Base-by-base conservation (phyloP, 2,113 vertebrate species). In the Crypturellus undulatus region DNA sequence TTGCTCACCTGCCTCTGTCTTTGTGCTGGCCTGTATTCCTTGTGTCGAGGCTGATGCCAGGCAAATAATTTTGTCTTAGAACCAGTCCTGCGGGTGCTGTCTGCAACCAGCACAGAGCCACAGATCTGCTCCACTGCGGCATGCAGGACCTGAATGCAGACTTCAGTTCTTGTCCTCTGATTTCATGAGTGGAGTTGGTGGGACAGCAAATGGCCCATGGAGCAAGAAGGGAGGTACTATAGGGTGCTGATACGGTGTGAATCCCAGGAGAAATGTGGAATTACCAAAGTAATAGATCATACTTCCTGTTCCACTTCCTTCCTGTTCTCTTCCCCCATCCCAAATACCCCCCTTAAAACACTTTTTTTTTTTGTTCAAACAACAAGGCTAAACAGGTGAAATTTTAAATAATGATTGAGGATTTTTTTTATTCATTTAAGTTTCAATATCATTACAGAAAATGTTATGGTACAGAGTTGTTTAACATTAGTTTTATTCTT, bases 371-470 rank as follows among this genome's bases (percentile, higher is more conserved):
- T 69, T 56, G 84, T 96, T 96, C 88, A 85, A 97, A 97, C 93
- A 97, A 97, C 75, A 92, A 97, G 97, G 92, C 97, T 94, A 94
- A 97, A 90, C 97, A 94, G 87, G 85, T 92, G 91, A 90, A 94
- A 95, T 98, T 99, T 99, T 99, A 99, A 98, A 99, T 99, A 99
- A 99, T 99, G 99, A 99, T 98, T 98, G 98, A 99, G 98, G 98
- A 99, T 98, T 99, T 99, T 99, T 99, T 99, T 99, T 99, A 99
- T 99, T 98, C 97, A 99, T 98, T 98, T 99, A 99, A 98, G 99
- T 99, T 99, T 99, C 98, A 99, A 98, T 99, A 99, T 99, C 99
- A 99, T 99, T 99, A 99, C 99, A 99, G 99, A 99, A 99, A 99
- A 99, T 99, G 98, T 99, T 99, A 99, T 99, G 98, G 99, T 99